Conservation (phyloP, 1,140 invertebrate species). For the Drosophila lacteicornis region DNA sequence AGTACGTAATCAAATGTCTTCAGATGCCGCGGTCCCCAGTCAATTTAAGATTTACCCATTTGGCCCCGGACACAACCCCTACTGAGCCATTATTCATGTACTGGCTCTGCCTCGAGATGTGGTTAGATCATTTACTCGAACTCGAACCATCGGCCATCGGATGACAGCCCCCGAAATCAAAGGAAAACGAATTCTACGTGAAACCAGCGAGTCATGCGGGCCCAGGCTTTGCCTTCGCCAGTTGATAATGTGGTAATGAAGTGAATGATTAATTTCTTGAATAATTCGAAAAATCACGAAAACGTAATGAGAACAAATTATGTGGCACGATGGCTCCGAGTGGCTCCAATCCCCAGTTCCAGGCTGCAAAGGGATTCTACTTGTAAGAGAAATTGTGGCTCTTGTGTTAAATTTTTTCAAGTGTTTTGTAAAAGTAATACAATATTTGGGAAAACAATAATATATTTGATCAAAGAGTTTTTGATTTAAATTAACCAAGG, state of each 20-base stretch:
- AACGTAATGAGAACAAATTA: constrained; percentile 65
- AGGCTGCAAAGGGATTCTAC: background rate
- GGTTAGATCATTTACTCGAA: constrained; percentile 37
- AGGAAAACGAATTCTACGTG: constrained; percentile 38
- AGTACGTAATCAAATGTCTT: constrained; percentile 30
- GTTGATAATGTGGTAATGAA: constrained; percentile 69
- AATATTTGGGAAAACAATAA: too few relatives aligned
- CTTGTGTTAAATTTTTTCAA: too few relatives aligned
- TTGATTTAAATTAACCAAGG: too few relatives aligned
- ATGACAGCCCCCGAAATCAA: constrained; percentile 46
- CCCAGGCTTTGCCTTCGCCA: constrained; percentile 8
- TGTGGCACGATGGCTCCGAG: constrained; percentile 21
- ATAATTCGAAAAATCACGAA: constrained; percentile 62
- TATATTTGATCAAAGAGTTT: too few relatives aligned
- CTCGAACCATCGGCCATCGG: constrained; percentile 12
- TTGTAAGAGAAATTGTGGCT: too few relatives aligned
- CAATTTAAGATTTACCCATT: constrained; percentile 29
- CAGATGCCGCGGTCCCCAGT: constrained; percentile 26
- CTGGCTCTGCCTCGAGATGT: constrained; percentile 5
- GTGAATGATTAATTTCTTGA: constrained; percentile 71
- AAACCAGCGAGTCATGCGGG: constrained; percentile 60
- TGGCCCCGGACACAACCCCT: constrained; percentile 34
- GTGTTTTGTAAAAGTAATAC: too few relatives aligned
- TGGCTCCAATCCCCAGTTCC: background rate
- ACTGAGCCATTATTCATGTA: constrained; percentile 29